These are phyloP conservation scores for Agrotis clavis DNA, from an alignment of 2,888 invertebrate species.

Conservation along the genomic window DNA sequence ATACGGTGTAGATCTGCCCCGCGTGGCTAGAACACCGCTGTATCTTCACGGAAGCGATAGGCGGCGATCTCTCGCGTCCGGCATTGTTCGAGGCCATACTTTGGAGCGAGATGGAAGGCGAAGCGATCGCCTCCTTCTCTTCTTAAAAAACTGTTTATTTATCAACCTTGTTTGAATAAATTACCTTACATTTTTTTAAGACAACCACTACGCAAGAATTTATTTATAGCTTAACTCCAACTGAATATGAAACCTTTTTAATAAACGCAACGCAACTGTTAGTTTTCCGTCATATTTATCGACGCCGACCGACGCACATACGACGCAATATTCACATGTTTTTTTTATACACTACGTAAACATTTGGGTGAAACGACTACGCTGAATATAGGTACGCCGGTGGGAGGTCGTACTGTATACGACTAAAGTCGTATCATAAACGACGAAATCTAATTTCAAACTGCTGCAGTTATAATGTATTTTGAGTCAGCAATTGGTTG, in stretches of 20 bases:
- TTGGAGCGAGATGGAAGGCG: too few species aligned
- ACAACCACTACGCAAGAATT: not conserved
- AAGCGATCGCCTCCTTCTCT: too few species aligned
- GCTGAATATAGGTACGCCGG: not conserved
- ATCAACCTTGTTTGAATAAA: too few species aligned
- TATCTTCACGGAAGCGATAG: too few species aligned
- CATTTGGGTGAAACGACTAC: slow-evolving; percentile 25
- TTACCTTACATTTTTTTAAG: not conserved
- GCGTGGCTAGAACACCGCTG: too few species aligned
- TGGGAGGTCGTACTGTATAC: slow-evolving; percentile 23
- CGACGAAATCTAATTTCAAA: slow-evolving; percentile 49
- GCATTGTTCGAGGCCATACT: too few species aligned
- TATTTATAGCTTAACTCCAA: not conserved
- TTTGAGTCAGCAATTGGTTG: slow-evolving; percentile 33
- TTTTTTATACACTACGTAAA: slow-evolving; percentile 53
- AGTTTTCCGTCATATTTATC: slow-evolving; percentile 7
- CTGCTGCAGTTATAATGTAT: slow-evolving; percentile 32
- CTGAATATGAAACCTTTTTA: slow-evolving; percentile 23
- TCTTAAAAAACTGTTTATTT: too few species aligned
- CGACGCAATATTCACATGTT: slow-evolving; percentile 37
- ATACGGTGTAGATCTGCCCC: too few species aligned
- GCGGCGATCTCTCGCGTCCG: too few species aligned
- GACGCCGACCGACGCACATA: slow-evolving; percentile 5
- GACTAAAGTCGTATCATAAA: slow-evolving; percentile 28
- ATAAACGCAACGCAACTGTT: slow-evolving; percentile 34